Conservation (phyloP, 2,888 invertebrate species). For the Priapulus caudatus region DNA sequence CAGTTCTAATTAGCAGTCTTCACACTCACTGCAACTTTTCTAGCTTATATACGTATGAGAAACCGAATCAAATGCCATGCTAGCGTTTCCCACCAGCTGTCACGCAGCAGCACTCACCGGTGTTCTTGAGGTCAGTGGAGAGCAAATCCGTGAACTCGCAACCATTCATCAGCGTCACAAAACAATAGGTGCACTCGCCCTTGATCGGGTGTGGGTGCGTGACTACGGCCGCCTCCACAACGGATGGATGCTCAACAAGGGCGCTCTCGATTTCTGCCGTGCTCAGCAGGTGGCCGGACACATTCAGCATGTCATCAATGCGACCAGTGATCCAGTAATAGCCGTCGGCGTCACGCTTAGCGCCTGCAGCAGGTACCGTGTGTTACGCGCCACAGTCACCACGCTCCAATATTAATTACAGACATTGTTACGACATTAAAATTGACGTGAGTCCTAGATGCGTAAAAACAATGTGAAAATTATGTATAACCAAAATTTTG, state of each 20-base stretch:
- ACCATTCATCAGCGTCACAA: conserved; percentile 63
- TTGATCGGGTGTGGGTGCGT: conserved; percentile 86
- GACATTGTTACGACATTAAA: too few species aligned
- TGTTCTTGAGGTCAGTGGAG: conserved; percentile 28
- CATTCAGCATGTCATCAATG: conserved; percentile 96
- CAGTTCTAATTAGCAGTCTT: too few species aligned
- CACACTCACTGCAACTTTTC: too few species aligned
- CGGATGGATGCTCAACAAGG: conserved; percentile 42
- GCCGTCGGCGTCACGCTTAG: conserved; percentile 78
- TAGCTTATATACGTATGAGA: too few species aligned
- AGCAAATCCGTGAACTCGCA: conserved; percentile 29
- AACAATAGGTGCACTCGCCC: conserved; percentile 94
- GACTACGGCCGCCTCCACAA: conserved; percentile 93
- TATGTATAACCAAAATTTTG: too few species aligned
- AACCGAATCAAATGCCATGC: too few species aligned
- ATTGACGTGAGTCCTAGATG: too few species aligned
- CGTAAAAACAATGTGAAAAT: too few species aligned
- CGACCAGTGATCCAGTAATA: conserved; percentile 93
- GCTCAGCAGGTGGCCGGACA: conserved; percentile 92
- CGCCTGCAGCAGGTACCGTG: too few species aligned
- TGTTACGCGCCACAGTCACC: too few species aligned
- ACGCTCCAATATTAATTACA: too few species aligned
- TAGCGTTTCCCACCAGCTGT: too few species aligned
- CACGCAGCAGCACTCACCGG: conserved; percentile 27
- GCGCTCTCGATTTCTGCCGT: conserved; percentile 68